Percentiles rank a stretch among this genome's conserved stretches.
phyloP scores from a whole-genome alignment of 2,888 invertebrate genomes.

The Pyrocoelia pectoralis region DNA sequence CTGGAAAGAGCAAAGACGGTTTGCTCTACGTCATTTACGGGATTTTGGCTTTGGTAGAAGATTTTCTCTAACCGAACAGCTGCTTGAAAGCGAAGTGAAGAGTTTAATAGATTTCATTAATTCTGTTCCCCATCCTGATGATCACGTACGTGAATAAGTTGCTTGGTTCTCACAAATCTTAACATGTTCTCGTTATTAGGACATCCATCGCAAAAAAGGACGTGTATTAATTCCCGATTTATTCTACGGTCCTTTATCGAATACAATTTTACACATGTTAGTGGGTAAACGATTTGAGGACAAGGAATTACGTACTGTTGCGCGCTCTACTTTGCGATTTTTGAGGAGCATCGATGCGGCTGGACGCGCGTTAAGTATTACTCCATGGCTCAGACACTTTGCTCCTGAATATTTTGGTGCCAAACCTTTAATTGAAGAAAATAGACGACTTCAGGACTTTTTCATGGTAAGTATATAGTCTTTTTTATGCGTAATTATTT shows the following conservation, averaged over 20 bases:
- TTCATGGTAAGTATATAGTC: constrained; percentile 61
- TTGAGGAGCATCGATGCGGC: constrained; percentile 68
- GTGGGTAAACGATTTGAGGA: constrained; percentile 64
- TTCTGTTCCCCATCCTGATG: constrained; percentile 60
- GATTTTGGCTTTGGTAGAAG: constrained; percentile 76
- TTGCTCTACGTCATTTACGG: constrained; percentile 69
- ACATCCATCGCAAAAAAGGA: constrained; percentile 41
- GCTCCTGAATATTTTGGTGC: constrained; percentile 68
- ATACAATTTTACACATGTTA: constrained; percentile 66
- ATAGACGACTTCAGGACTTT: constrained; percentile 62
- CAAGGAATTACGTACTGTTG: constrained; percentile 59
- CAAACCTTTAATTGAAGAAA: constrained; percentile 61
- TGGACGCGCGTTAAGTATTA: constrained; percentile 62
- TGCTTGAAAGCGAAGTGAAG: constrained; percentile 60
- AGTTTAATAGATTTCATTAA: constrained; percentile 61
- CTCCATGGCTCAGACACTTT: constrained; percentile 69
- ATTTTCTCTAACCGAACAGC: constrained; percentile 63
- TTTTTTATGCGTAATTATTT: too few relatives aligned
- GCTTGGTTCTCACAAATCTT: too few relatives aligned
- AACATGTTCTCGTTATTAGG: constrained; percentile 25
- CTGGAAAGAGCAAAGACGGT: constrained; percentile 74
- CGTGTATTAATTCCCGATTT: constrained; percentile 61
- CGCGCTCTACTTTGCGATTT: constrained; percentile 62
- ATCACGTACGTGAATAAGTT: constrained; percentile 50
- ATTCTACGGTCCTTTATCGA: constrained; percentile 64